phyloP scores from a whole-genome alignment of 2,113 vertebrate genomes.

The Sander lucioperca region DNA sequence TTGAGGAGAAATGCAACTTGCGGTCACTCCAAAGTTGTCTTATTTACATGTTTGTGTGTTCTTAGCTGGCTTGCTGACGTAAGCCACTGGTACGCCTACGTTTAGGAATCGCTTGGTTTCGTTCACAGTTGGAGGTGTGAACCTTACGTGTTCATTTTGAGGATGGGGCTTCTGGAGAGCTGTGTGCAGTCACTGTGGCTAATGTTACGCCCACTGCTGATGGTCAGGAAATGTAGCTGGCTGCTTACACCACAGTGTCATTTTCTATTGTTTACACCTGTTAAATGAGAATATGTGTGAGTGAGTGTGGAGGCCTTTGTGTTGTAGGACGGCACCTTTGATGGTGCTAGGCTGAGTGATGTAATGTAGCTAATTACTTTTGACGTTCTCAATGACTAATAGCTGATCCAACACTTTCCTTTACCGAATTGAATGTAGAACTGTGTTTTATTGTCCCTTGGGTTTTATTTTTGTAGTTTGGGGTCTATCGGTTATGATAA shows the following conservation, averaged over 20 bases:
- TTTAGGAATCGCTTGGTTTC: background rate
- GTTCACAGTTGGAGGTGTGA: background rate
- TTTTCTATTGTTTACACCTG: too few species aligned
- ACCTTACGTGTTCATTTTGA: background rate
- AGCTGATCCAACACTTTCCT: background rate
- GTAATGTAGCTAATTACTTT: background rate
- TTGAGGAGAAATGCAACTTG: too few species aligned
- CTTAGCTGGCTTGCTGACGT: background rate
- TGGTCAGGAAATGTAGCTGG: background rate
- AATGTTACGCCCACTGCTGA: background rate
- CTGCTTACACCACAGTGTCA: background rate
- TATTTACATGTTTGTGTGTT: background rate
- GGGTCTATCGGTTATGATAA: background rate
- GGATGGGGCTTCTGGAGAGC: background rate
- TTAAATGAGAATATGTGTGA: background rate
- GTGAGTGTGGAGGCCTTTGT: background rate
- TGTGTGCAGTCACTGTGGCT: background rate
- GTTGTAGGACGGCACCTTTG: background rate
- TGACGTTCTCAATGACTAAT: background rate
- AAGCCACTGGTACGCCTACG: background rate
- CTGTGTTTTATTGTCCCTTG: background rate
- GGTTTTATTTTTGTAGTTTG: background rate
- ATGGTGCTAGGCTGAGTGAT: too few species aligned
- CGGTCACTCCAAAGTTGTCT: too few species aligned
- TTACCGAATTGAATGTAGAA: background rate